Evolutionary conservation across 2,888 invertebrate genomes (phyloP).

Genomic region (Theodoxus fluviatilis): DNA sequence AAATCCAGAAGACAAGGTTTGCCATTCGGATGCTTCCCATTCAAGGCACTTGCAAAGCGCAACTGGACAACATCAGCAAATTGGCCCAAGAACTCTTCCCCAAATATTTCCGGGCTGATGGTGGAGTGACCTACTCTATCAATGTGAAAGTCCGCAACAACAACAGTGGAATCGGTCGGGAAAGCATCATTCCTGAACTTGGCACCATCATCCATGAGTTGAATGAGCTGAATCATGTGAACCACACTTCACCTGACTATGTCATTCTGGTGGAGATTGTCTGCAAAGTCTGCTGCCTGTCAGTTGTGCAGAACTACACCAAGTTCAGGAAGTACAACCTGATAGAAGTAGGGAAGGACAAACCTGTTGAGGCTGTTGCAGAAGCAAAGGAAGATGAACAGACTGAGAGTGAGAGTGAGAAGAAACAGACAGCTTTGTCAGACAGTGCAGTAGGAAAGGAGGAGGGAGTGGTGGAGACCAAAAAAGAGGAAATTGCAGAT

Average conservation of each 20-base stretch:
- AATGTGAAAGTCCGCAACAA: slow-evolving; percentile 58
- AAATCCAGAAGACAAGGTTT: slow-evolving; percentile 77
- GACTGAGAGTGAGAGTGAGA: too few species aligned
- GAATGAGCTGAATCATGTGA: slow-evolving; percentile 74
- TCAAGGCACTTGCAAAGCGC: slow-evolving; percentile 79
- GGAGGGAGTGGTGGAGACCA: too few species aligned
- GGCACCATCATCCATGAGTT: slow-evolving; percentile 75
- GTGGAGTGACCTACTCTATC: slow-evolving; percentile 47
- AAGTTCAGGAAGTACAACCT: slow-evolving; percentile 86
- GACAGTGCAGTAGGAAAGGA: too few species aligned
- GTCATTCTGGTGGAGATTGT: slow-evolving; percentile 85
- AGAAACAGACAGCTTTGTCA: too few species aligned
- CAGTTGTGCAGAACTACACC: slow-evolving; percentile 81
- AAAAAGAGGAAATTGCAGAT: too few species aligned
- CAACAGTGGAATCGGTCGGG: slow-evolving; percentile 70
- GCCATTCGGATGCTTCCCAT: slow-evolving; percentile 83
- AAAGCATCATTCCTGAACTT: slow-evolving; percentile 71
- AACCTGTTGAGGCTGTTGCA: too few species aligned
- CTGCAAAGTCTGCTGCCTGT: slow-evolving; percentile 79
- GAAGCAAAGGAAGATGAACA: too few species aligned
- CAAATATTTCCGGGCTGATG: slow-evolving; percentile 71
- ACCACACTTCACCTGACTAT: slow-evolving; percentile 77
- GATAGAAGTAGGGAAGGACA: too few species aligned
- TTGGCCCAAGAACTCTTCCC: slow-evolving; percentile 75
- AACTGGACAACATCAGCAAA: slow-evolving; percentile 77